These are phyloP conservation scores for Enteromius radiatus DNA, from an alignment of 2,797 vertebrate genomes.

Conservation along the genomic window DNA sequence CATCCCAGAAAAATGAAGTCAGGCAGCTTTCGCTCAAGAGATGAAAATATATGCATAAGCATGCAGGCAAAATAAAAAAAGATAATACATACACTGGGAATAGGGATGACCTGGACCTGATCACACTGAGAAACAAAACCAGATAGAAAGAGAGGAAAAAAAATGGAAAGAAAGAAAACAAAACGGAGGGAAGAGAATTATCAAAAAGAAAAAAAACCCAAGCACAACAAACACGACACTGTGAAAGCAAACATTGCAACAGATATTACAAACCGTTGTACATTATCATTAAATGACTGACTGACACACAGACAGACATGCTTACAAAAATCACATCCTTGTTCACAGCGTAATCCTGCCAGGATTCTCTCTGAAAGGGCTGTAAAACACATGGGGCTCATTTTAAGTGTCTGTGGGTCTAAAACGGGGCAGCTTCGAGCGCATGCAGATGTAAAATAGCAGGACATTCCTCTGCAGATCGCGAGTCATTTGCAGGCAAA, in stretches of 20 bases:
- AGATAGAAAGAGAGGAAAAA: conserved; percentile 23
- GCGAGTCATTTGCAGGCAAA: conserved; percentile 71
- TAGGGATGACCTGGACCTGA: conserved; percentile 92
- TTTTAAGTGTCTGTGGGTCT: conserved; percentile 59
- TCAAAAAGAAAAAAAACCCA: conserved; percentile 6
- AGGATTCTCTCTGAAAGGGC: conserved; percentile 53
- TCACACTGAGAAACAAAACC: conserved; percentile 72
- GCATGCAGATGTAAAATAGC: conserved; percentile 65
- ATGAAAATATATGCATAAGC: conserved; percentile 17
- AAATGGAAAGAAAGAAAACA: conserved; percentile 14
- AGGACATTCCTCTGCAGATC: conserved; percentile 67
- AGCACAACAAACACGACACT: conserved; percentile 19
- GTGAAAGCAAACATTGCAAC: conserved; percentile 31
- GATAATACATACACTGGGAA: conserved; percentile 92
- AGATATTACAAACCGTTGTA: conserved; percentile 32
- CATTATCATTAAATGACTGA: conserved; percentile 13
- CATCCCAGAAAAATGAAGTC: conserved; percentile 17
- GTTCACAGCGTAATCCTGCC: conserved; percentile 13
- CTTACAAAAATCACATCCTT: conserved; percentile 25
- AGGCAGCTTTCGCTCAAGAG: conserved; percentile 17
- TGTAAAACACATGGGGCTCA: conserved; percentile 62
- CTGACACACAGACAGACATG: conserved; percentile 37
- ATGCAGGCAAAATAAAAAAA: conserved; percentile 62
- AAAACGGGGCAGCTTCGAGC: conserved; percentile 64
- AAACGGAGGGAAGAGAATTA: neutral